Conservation (phyloP, 2,888 invertebrate genomes). For the Lasioglossum marginatum region DNA sequence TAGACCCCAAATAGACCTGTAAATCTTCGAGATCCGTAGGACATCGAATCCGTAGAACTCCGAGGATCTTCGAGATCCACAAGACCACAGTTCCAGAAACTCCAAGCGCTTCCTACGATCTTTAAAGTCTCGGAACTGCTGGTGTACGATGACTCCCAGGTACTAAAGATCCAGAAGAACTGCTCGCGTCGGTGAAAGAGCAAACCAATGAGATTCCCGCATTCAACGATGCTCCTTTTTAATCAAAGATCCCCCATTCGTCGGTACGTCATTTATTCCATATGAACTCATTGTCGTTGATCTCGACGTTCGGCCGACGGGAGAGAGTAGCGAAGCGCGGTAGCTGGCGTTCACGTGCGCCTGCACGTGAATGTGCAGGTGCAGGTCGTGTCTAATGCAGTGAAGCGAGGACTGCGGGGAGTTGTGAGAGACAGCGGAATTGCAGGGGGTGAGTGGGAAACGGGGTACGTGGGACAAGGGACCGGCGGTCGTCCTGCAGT, state of each 20-base stretch:
- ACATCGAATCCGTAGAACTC: too few relatives aligned
- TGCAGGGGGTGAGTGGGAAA: constrained; percentile 16
- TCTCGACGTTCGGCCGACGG: not conserved
- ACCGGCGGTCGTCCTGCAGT: constrained; percentile 61
- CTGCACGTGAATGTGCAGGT: constrained; percentile 58
- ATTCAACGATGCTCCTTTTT: not conserved
- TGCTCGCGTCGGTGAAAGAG: not conserved
- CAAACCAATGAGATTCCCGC: not conserved
- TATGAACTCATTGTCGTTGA: constrained; percentile 21
- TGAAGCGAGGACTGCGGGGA: constrained; percentile 45
- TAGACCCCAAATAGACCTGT: too few relatives aligned
- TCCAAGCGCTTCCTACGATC: not conserved
- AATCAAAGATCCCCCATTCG: not conserved
- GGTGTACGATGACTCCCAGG: not conserved
- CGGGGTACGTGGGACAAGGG: constrained; percentile 44
- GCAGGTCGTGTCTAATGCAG: constrained; percentile 47
- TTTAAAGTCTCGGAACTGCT: not conserved
- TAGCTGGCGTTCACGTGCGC: constrained; percentile 18
- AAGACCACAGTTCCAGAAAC: not conserved
- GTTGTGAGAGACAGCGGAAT: constrained; percentile 24
- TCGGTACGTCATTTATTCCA: not conserved
- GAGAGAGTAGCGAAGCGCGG: constrained; percentile 1
- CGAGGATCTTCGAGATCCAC: not conserved
- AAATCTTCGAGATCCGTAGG: too few relatives aligned
- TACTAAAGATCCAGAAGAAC: not conserved